phyloP scores from a whole-genome alignment of 2,113 vertebrate species.

The Hippotragus niger region DNA sequence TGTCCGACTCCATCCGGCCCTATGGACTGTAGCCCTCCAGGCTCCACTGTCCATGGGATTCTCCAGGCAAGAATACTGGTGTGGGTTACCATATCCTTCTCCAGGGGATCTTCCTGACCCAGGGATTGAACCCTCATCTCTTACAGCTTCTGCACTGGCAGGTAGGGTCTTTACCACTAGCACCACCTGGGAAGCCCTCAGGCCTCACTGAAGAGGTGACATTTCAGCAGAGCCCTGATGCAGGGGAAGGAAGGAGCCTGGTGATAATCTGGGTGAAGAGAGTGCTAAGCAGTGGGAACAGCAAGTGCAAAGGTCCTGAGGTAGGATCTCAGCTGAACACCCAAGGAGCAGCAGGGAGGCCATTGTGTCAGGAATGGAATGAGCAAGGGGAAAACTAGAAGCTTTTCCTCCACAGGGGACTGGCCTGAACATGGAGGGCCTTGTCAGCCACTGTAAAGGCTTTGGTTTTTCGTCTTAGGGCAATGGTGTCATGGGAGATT shows the following conservation, averaged over 20 bases:
- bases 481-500: accelerated
- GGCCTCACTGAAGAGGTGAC: neutral
- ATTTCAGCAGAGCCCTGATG: neutral
- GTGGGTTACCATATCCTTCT: neutral
- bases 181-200: neutral
- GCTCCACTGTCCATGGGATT: neutral
- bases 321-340: too few species aligned
- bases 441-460: neutral
- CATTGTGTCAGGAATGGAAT: neutral
- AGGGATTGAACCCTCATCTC: neutral
- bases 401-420: neutral
- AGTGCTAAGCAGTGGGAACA: neutral
- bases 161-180: neutral
- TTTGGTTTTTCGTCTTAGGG: neutral
- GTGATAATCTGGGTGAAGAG: neutral
- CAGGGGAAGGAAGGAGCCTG: neutral
- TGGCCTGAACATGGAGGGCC: neutral
- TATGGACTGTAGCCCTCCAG: neutral
- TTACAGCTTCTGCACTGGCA: neutral
- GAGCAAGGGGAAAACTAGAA: neutral
- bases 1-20: neutral
- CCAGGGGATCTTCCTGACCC: neutral
- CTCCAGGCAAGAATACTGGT: neutral
- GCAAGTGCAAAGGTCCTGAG: neutral
- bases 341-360: neutral